Conservation (phyloP, 2,888 invertebrate species). For the Eristalinus aeneus region DNA sequence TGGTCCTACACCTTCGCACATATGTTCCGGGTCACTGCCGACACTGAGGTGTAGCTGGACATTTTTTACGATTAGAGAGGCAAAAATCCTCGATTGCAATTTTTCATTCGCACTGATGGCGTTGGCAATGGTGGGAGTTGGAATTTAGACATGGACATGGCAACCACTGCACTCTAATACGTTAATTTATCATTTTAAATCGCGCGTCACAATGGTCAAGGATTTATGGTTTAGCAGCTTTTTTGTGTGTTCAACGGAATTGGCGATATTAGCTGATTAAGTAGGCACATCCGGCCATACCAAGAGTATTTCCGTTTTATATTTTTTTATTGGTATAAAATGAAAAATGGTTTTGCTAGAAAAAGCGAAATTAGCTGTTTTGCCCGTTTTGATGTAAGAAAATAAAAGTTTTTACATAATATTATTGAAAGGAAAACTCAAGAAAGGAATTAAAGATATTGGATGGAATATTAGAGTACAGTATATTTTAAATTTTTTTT, state of each 20-base stretch:
- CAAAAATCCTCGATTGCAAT: constrained; percentile 58
- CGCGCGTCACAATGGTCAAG: constrained; percentile 65
- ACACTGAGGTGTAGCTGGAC: constrained; percentile 42
- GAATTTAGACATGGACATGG: constrained; percentile 18
- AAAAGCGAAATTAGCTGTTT: too few species aligned
- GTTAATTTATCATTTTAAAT: constrained; percentile 68
- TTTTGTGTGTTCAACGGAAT: constrained; percentile 30
- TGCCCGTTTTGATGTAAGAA: too few species aligned
- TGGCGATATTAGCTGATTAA: constrained; percentile 45
- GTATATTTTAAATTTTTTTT: too few species aligned
- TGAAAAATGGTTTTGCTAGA: background rate
- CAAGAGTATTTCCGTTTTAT: constrained; percentile 18
- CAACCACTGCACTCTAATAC: constrained; percentile 58
- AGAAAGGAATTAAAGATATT: too few species aligned
- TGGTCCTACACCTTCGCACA: constrained; percentile 49
- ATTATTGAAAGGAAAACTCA: too few species aligned
- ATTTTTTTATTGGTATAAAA: background rate
- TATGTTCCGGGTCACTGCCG: constrained; percentile 54
- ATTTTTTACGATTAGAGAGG: constrained; percentile 68
- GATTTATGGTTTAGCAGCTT: constrained; percentile 55
- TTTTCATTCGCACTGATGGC: constrained; percentile 59
- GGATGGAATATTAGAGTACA: too few species aligned
- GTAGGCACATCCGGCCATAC: constrained; percentile 2
- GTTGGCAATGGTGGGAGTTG: constrained; percentile 15
- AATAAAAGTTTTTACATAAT: too few species aligned